phyloP scores from a whole-genome alignment of 1,140 invertebrate genomes.

The Pseudomyrmex sp. region DNA sequence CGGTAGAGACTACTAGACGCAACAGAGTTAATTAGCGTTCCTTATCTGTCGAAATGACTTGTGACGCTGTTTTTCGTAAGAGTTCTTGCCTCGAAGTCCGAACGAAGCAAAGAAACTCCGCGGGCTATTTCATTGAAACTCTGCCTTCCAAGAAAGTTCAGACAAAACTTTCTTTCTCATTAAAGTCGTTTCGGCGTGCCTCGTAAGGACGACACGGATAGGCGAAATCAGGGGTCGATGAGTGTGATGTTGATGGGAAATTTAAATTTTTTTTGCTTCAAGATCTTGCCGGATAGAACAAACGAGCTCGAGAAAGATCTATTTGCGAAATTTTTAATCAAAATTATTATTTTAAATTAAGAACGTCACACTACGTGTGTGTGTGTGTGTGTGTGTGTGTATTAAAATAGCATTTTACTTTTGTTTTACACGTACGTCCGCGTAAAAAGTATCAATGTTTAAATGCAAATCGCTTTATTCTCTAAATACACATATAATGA shows the following conservation, averaged over 20 bases:
- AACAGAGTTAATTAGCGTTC: slow-evolving; percentile 27
- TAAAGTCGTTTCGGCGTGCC: slow-evolving; percentile 56
- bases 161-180: slow-evolving; percentile 64
- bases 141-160: slow-evolving; percentile 46
- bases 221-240: slow-evolving; percentile 39
- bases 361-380: too few species aligned
- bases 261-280: slow-evolving; percentile 6
- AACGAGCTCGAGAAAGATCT: not conserved
- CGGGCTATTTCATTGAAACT: slow-evolving; percentile 29
- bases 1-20: not conserved
- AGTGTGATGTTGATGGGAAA: slow-evolving; percentile 17
- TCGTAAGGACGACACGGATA: slow-evolving; percentile 27
- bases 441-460: too few species aligned
- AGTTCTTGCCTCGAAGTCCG: slow-evolving; percentile 16
- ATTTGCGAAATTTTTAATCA: not conserved
- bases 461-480: too few species aligned
- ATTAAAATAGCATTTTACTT: slow-evolving; percentile 1
- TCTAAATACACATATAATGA: too few species aligned
- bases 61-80: slow-evolving; percentile 23
- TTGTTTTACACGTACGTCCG: not conserved
- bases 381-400: not conserved
- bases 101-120: slow-evolving; percentile 35
- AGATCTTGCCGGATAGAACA: not conserved
- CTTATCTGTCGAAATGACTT: slow-evolving; percentile 20
- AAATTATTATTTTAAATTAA: not conserved